Evolutionary conservation across 1,140 invertebrate species (phyloP).

Genomic region (Leptestheria dahalacensis): DNA sequence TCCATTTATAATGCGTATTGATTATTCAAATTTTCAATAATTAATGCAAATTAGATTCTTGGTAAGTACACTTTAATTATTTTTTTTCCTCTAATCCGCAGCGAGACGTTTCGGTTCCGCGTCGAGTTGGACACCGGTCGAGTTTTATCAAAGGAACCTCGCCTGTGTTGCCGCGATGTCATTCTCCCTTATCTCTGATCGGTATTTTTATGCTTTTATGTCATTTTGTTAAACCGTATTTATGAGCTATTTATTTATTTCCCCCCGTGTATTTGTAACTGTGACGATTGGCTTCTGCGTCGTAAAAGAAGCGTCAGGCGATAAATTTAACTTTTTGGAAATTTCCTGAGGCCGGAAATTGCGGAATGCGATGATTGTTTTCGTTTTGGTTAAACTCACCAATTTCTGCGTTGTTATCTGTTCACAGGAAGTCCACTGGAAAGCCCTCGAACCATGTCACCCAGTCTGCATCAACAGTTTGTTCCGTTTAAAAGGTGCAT

Average conservation of each 20-base stretch:
- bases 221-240: neutral
- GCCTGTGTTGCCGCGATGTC: conserved; percentile 57
- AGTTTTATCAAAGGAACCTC: conserved; percentile 50
- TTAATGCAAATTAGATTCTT: neutral
- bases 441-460: conserved; percentile 62
- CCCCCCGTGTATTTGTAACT: too few species aligned
- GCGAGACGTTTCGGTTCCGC: conserved; percentile 29
- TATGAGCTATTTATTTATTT: too few species aligned
- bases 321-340: conserved; percentile 33
- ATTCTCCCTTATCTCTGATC: conserved; percentile 46
- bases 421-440: conserved; percentile 65
- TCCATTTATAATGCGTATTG: neutral
- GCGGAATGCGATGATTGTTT: neutral
- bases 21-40: neutral
- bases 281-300: too few species aligned
- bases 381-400: conserved; percentile 22
- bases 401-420: too few species aligned
- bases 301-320: too few species aligned
- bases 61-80: too few species aligned
- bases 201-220: neutral
- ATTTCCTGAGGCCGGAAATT: conserved; percentile 18
- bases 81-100: too few species aligned
- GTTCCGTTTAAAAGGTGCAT: conserved; percentile 60
- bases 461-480: conserved; percentile 65
- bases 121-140: conserved; percentile 36